Evolutionary conservation across 1,140 invertebrate species (phyloP).

Genomic region (Bombus vancouverensis): DNA sequence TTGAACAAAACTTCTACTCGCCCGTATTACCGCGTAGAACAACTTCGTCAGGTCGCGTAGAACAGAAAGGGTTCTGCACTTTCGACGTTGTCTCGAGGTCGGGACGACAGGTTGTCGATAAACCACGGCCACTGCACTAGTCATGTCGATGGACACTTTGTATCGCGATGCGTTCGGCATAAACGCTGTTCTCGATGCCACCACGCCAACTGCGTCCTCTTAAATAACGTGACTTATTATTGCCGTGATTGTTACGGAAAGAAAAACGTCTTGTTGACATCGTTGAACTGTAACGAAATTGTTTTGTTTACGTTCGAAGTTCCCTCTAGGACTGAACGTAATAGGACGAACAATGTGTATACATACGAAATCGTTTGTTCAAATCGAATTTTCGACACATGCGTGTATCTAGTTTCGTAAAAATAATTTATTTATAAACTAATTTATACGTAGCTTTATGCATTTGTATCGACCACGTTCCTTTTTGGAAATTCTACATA

Average conservation of each 20-base stretch:
- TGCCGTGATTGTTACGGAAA: background rate
- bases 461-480: too few relatives aligned
- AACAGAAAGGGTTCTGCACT: conserved; percentile 60
- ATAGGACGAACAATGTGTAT: too few relatives aligned
- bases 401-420: too few relatives aligned
- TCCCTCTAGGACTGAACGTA: background rate
- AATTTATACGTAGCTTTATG: too few relatives aligned
- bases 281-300: too few relatives aligned
- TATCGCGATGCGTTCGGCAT: conserved; percentile 25
- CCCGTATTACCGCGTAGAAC: conserved; percentile 9
- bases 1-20: conserved; percentile 13
- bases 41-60: conserved; percentile 30
- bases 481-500: too few relatives aligned
- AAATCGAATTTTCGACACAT: too few relatives aligned
- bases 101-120: conserved; percentile 63
- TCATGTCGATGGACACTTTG: conserved; percentile 53
- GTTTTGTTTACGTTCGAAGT: background rate
- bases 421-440: too few relatives aligned
- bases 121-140: conserved; percentile 52
- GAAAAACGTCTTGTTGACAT: background rate
- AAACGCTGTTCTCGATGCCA: conserved; percentile 1
- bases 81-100: conserved; percentile 48
- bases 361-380: too few relatives aligned
- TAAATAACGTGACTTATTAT: background rate
- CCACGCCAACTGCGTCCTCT: background rate